Percentiles rank a stretch among this genome's conserved stretches.
phyloP scores from a whole-genome alignment of 2,113 vertebrate genomes.

The Hiodon tergisus region DNA sequence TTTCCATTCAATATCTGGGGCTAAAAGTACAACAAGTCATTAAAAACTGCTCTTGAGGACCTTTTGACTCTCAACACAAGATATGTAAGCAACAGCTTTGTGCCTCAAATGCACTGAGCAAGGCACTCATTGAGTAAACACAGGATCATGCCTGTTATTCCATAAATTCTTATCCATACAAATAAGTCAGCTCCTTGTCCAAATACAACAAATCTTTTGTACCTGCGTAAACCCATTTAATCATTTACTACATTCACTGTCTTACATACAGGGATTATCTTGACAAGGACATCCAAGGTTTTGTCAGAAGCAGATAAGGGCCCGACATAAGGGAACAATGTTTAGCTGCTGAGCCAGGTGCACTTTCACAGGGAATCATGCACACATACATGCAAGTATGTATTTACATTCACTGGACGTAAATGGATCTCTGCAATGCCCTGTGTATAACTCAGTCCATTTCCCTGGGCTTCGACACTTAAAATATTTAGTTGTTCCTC shows the following conservation, averaged over 20 bases:
- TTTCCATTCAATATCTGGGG: slow-evolving; percentile 4
- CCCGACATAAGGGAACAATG: slow-evolving; percentile 33
- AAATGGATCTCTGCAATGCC: slow-evolving; percentile 29
- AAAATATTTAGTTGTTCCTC: slow-evolving; percentile 55
- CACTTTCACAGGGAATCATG: slow-evolving; percentile 37
- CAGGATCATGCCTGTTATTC: slow-evolving; percentile 29
- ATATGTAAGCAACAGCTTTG: not conserved
- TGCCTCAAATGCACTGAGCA: slow-evolving; percentile 7
- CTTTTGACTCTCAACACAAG: not conserved
- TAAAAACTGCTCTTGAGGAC: slow-evolving; percentile 22
- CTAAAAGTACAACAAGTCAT: slow-evolving; percentile 17
- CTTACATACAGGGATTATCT: not conserved
- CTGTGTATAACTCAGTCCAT: slow-evolving; percentile 26
- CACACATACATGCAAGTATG: slow-evolving; percentile 13
- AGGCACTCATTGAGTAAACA: slow-evolving; percentile 33
- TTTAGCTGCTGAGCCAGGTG: slow-evolving; percentile 36
- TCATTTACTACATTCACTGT: not conserved
- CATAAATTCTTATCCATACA: not conserved
- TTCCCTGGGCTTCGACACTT: slow-evolving; percentile 30
- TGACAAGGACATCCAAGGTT: slow-evolving; percentile 24
- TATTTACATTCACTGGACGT: slow-evolving; percentile 40
- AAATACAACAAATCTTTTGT: not conserved
- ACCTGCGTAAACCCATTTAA: not conserved
- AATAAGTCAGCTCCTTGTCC: not conserved
- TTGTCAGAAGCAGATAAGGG: slow-evolving; percentile 28